Percentiles rank a stretch among this genome's conserved stretches.
These are phyloP conservation scores for Ormyrus labotus DNA, from an alignment of 2,888 invertebrate genomes.

Conservation along the genomic window DNA sequence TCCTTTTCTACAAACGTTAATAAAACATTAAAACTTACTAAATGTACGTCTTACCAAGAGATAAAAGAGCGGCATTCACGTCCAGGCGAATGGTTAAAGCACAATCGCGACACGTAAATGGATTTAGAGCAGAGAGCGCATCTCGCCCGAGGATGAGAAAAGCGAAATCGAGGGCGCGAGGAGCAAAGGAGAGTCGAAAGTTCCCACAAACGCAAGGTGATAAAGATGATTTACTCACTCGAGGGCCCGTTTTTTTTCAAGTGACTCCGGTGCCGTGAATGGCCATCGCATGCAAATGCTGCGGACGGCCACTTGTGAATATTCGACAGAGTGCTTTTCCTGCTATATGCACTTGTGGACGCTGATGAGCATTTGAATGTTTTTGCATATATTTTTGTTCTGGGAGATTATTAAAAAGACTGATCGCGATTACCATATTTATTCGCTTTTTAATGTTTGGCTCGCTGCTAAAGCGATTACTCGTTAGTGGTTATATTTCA, in stretches of 20 bases:
- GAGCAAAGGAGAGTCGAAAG: slow-evolving; percentile 11
- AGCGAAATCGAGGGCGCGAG: background rate
- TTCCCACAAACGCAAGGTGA: slow-evolving; percentile 29
- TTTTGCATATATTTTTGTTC: slow-evolving; percentile 20
- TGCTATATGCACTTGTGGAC: background rate
- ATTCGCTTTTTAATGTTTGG: too few species aligned
- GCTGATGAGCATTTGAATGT: slow-evolving; percentile 40
- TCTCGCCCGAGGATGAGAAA: background rate
- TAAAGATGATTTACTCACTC: slow-evolving; percentile 53
- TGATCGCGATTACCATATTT: too few species aligned
- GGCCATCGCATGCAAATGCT: background rate
- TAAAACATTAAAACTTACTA: too few species aligned
- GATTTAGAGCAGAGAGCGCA: background rate
- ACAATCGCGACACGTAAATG: background rate
- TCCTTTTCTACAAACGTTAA: too few species aligned
- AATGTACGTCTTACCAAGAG: too few species aligned
- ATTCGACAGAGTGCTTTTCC: background rate
- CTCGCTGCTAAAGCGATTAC: too few species aligned
- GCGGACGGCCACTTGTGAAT: too few species aligned
- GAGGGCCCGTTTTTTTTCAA: slow-evolving; percentile 28
- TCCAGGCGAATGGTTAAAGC: background rate
- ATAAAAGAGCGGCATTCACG: too few species aligned
- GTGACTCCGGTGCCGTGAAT: background rate
- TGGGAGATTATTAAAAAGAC: background rate
- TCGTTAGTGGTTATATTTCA: too few species aligned